Evolutionary conservation across 2,888 invertebrate species (phyloP).

Genomic region (Sinohyriopsis cumingii): DNA sequence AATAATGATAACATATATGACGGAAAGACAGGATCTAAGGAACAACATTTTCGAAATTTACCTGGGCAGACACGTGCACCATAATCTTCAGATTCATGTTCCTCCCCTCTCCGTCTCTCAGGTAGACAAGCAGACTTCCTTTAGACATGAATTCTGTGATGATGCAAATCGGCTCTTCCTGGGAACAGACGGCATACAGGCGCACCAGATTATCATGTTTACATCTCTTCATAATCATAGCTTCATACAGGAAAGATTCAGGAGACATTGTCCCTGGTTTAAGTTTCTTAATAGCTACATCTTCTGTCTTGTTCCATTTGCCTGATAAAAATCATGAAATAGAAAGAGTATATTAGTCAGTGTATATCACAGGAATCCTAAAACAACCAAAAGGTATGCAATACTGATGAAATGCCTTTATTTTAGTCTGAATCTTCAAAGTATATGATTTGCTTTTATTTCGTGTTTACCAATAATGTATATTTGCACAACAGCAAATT

Average conservation of each 20-base stretch:
- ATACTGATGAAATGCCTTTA: too few relatives aligned
- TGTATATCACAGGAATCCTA: not conserved
- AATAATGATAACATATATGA: too few relatives aligned
- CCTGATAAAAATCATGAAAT: slow-evolving; percentile 67
- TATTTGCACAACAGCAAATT: too few relatives aligned
- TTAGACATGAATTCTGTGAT: slow-evolving; percentile 93
- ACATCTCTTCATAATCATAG: slow-evolving; percentile 98
- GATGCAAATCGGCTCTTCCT: slow-evolving; percentile 94
- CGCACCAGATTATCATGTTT: slow-evolving; percentile 95
- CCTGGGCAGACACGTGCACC: slow-evolving; percentile 95
- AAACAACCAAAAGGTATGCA: too few relatives aligned
- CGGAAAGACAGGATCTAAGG: too few relatives aligned
- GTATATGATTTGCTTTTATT: too few relatives aligned
- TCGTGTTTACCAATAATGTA: too few relatives aligned
- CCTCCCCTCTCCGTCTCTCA: slow-evolving; percentile 87
- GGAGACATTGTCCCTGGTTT: slow-evolving; percentile 98
- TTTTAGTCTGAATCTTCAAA: too few relatives aligned
- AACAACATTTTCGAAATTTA: slow-evolving; percentile 42
- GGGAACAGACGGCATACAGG: slow-evolving; percentile 93
- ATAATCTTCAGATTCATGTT: slow-evolving; percentile 90
- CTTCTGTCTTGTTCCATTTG: slow-evolving; percentile 93
- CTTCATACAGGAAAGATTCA: slow-evolving; percentile 96
- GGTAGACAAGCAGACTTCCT: slow-evolving; percentile 92
- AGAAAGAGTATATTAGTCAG: slow-evolving; percentile 8
- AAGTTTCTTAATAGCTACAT: slow-evolving; percentile 97